Evolutionary conservation across 2,113 vertebrate species (phyloP), one percentile per base, ranked within the genome.

Genomic region (Cryptomyrus ogoouensis): DNA sequence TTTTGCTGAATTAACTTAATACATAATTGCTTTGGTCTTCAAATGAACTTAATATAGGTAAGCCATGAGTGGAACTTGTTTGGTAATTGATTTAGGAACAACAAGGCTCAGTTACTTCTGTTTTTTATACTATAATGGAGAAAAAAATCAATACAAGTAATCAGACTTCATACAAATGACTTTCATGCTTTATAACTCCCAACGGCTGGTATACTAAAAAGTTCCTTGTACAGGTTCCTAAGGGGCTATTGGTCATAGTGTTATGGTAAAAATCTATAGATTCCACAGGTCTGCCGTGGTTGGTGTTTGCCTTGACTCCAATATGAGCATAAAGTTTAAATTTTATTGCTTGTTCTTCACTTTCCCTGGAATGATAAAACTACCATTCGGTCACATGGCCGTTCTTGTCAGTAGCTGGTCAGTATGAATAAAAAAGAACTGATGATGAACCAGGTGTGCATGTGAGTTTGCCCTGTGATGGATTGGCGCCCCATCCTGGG

Each of bases 341-440:
- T 88, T 3, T 9, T 17, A 35, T 52, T 47, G 52, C 39, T 66
- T 12, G 24, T 86, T 87, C 19, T 49, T 87, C 21, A n/a, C 85
- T 24, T 31, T 50, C 70, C 89, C 15, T n/a, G 17, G 53, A 77
- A 85, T 62, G 49, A 49, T 66, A 83, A 89, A 52, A 27, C 44
- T 49, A 80, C 70, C 31, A 35, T 89, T 83, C 52, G 31, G 52
- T 77, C 86, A 50, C 87, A 87, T 27, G 70, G 88, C 10, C n/a
- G 53, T 46, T 74, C 77, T 49, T 74, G 77, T 66, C 90, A 83
- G 83, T 24, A 70, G 88, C 62, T 87, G 58, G 70, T 88, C 85
- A 19, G 12, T 90, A 52, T 87, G 42, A 83, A 44, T 70, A 31
- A 62, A 24, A 12, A 74, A 53, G 21, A 3, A 89, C 88, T 50